Evolutionary conservation across 2,888 invertebrate genomes (phyloP).

Genomic region (Caenorhabditis afra): DNA sequence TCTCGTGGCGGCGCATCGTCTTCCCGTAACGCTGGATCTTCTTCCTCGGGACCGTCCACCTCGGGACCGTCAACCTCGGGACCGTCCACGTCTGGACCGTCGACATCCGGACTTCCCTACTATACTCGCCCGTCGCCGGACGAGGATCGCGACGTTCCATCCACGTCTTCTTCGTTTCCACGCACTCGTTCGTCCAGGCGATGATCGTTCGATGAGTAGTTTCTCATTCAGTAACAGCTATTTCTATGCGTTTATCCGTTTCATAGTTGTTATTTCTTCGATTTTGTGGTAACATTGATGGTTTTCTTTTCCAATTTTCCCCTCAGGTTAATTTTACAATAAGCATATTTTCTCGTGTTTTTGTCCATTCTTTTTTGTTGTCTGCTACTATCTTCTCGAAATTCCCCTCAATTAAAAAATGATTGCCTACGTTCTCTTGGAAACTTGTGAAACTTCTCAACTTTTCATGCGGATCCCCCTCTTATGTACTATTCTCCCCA

Average conservation of each 20-base stretch:
- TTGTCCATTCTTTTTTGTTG: conserved; percentile 12
- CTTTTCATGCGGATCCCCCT: background rate
- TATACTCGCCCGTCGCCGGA: conserved; percentile 25
- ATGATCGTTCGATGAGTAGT: background rate
- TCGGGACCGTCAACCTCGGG: conserved; percentile 2
- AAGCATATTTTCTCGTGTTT: background rate
- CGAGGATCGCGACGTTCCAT: background rate
- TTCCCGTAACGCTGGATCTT: too few species aligned
- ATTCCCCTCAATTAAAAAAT: too few species aligned
- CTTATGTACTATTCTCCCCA: too few species aligned
- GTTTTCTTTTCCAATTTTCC: background rate
- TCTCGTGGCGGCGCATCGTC: conserved; percentile 21
- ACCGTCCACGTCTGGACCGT: background rate
- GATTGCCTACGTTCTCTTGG: conserved; percentile 11
- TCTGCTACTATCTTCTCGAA: background rate
- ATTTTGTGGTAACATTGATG: background rate
- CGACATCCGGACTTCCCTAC: background rate
- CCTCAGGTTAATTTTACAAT: conserved; percentile 19
- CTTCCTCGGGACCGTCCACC: conserved; percentile 14
- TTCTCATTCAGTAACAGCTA: conserved; percentile 4
- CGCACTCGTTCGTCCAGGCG: conserved; percentile 6
- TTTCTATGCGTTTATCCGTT: conserved; percentile 23
- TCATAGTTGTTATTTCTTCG: conserved; percentile 51
- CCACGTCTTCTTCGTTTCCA: conserved; percentile 10
- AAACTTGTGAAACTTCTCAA: conserved; percentile 6